phyloP scores from a whole-genome alignment of 2,113 vertebrate genomes.

The Furnarius figulus region DNA sequence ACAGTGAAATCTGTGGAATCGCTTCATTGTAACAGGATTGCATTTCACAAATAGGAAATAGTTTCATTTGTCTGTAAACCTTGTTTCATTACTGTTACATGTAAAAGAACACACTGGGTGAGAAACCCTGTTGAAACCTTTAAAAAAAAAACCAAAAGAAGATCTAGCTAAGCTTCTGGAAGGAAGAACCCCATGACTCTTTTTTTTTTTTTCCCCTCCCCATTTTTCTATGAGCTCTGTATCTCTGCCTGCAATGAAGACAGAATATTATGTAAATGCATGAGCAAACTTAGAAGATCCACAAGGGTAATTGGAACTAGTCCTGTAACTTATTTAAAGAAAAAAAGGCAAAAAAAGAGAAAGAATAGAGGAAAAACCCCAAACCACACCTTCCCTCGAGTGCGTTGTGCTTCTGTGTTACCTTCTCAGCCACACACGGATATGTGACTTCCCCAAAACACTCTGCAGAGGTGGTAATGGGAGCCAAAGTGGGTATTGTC shows the following conservation, averaged over 20 bases:
- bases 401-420: neutral
- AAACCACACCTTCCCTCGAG: accelerated
- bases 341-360: neutral
- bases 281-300: neutral
- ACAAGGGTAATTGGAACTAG: neutral
- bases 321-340: neutral
- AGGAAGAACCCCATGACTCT: neutral
- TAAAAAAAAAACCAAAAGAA: neutral
- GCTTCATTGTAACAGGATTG: neutral
- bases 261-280: neutral
- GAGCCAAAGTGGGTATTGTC: neutral
- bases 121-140: neutral
- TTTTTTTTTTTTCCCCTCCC: neutral
- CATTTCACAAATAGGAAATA: slow-evolving; percentile 5
- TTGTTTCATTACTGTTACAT: slow-evolving; percentile 1
- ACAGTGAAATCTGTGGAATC: slow-evolving; percentile 8
- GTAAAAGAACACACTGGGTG: neutral
- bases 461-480: neutral
- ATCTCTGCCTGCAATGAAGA: neutral
- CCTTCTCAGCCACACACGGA: neutral
- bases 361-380: no score
- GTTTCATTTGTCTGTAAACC: neutral
- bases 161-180: neutral
- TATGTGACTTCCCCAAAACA: neutral
- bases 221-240: neutral